Evolutionary conservation across 92 coral and sea anemone species (phyloP), one percentile per base, ranked within the genome.

Genomic region (Porites divaricata): DNA sequence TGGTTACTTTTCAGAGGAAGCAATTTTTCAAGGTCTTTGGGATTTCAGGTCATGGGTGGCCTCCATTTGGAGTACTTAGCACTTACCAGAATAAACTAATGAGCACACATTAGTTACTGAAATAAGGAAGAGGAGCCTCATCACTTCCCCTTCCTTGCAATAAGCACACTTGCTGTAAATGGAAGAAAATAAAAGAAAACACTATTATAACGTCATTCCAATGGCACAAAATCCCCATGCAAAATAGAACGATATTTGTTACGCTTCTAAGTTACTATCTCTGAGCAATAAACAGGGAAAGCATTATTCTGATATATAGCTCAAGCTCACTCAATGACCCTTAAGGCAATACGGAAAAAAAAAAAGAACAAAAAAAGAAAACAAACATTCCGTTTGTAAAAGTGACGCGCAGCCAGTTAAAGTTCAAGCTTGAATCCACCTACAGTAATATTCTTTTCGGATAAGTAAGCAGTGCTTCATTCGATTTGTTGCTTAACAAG

Each of bases 61-160:
- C n/a, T n/a, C n/a, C n/a, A n/a, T n/a, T n/a, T n/a, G 72, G 28
- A 13, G 14, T 4, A 24, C 1, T 22, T 17, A 21, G 21, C 11
- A 48, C 78, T 72, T 48, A 82, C 86, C 86, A 58, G 86, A 82
- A 61, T 61, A 48, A 72, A 82, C 79, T 11, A 63, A 21, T 48
- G 79, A 62, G 3, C 23, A 23, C 61, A 50, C 19, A 41, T 63
- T 41, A 25, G 22, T 51, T 73, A 74, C 45, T 49, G 69, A 61
- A 48, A 61, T 62, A 21, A 82, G 28, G 61, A 50, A 23, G 16
- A 48, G 41, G 63, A 59, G 54, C 63, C 86, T 58, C 86, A 72
- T 82, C 17, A 59, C 86, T 48, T 59, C 20, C 72, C 41, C 23
- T 23, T 62, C 76, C 79, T 24, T 52, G 21, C 17, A 48, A 70